Percentiles rank a stretch among this genome's conserved stretches.
These are phyloP conservation scores for Barnardius zonarius DNA, from an alignment of 2,113 vertebrate genomes.

Conservation along the genomic window DNA sequence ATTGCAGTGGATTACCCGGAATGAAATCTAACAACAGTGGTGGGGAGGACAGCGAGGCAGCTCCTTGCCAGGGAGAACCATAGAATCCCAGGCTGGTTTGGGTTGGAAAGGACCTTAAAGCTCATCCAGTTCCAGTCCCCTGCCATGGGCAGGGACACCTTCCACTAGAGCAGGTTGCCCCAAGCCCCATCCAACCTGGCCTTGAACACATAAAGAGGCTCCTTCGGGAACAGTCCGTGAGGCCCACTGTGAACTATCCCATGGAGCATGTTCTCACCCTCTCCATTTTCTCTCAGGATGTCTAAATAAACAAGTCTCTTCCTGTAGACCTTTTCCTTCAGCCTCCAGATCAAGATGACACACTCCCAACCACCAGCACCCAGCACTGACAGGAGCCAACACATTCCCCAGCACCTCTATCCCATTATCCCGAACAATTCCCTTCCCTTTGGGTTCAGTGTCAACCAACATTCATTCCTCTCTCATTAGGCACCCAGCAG, in stretches of 20 bases:
- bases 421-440: not conserved
- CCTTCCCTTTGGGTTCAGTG: not conserved
- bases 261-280: not conserved
- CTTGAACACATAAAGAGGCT: not conserved
- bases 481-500: not conserved
- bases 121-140: not conserved
- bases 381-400: not conserved
- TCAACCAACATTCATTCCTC: not conserved
- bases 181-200: not conserved
- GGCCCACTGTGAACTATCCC: not conserved
- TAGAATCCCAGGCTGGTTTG: not conserved
- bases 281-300: not conserved
- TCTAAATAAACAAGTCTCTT: not conserved
- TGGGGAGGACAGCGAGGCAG: not conserved
- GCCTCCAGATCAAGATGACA: not conserved
- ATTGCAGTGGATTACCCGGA: not conserved
- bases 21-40: not conserved
- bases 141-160: not conserved
- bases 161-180: not conserved
- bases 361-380: rapidly evolving
- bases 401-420: not conserved
- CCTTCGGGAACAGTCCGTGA: rapidly evolving
- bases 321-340: not conserved
- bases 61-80: not conserved
- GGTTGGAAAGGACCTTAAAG: not conserved